Evolutionary conservation across 2,797 vertebrate genomes (phyloP).

Genomic region (Ctenopoma kingsleyae): DNA sequence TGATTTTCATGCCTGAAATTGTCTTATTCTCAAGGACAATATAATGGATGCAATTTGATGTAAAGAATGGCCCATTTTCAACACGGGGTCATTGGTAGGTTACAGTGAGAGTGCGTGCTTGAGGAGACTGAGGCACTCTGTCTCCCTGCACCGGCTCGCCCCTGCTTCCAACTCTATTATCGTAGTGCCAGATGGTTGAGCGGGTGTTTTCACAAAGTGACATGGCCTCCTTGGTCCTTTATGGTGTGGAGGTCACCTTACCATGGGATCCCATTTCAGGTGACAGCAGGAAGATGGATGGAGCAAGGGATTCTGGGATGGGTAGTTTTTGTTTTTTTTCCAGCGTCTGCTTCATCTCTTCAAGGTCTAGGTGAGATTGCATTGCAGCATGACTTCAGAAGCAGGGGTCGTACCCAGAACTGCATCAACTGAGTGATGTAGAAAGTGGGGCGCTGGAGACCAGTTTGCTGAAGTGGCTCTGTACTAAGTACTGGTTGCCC

Average conservation of each 20-base stretch:
- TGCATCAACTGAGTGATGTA: slow-evolving; percentile 27
- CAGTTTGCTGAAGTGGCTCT: slow-evolving; percentile 49
- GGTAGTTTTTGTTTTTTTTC: slow-evolving; percentile 66
- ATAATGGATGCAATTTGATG: slow-evolving; percentile 73
- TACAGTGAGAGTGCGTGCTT: slow-evolving; percentile 53
- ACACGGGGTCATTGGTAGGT: slow-evolving; percentile 62
- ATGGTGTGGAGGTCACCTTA: slow-evolving; percentile 74
- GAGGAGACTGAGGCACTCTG: slow-evolving; percentile 34
- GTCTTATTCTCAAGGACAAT: slow-evolving; percentile 72
- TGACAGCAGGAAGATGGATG: slow-evolving; percentile 76
- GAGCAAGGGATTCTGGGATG: slow-evolving; percentile 71
- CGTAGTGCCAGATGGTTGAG: slow-evolving; percentile 74
- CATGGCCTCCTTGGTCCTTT: slow-evolving; percentile 74
- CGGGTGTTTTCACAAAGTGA: slow-evolving; percentile 75
- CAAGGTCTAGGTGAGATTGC: slow-evolving; percentile 51
- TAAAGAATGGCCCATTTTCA: slow-evolving; percentile 75
- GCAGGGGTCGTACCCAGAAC: slow-evolving; percentile 44
- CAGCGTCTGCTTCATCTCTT: slow-evolving; percentile 32
- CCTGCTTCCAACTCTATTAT: slow-evolving; percentile 70
- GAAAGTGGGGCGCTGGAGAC: slow-evolving; percentile 58
- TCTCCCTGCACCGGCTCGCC: slow-evolving; percentile 46
- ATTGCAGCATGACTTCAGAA: slow-evolving; percentile 19
- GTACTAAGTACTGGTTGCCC: slow-evolving; percentile 37
- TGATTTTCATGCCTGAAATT: slow-evolving; percentile 79
- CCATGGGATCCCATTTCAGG: slow-evolving; percentile 73